Percentiles rank a stretch among this genome's conserved stretches.
These are phyloP conservation scores for Scomberomorus guttatus DNA, from an alignment of 2,797 vertebrate species.

Conservation along the genomic window DNA sequence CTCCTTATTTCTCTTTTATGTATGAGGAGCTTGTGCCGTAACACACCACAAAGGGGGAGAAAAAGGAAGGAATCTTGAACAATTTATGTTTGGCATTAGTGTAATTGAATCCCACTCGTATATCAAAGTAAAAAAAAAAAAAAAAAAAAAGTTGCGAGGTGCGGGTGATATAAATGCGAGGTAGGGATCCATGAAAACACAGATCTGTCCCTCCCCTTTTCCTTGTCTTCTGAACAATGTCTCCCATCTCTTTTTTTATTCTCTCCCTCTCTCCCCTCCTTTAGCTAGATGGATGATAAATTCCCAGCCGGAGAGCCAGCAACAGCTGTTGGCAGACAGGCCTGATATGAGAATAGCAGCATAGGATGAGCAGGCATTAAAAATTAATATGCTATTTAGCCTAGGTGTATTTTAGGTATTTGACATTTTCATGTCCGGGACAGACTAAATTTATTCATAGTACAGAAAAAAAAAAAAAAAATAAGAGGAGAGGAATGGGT, in stretches of 20 bases:
- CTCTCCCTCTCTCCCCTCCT: conserved; percentile 77
- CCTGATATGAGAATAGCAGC: conserved; percentile 92
- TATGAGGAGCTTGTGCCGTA: conserved; percentile 56
- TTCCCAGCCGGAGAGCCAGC: conserved; percentile 88
- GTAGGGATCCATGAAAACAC: conserved; percentile 79
- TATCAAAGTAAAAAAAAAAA: conserved; percentile 69
- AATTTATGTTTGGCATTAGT: conserved; percentile 86
- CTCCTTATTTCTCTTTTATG: conserved; percentile 77
- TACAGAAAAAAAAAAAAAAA: conserved; percentile 79
- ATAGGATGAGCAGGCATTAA: conserved; percentile 91
- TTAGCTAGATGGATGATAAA: conserved; percentile 89
- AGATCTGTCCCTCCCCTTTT: conserved; percentile 70
- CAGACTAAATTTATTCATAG: conserved; percentile 91
- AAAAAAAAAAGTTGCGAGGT: conserved; percentile 64
- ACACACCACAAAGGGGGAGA: conserved; percentile 13
- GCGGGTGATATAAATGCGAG: conserved; percentile 76
- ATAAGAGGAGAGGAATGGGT: conserved; percentile 66
- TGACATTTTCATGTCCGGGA: conserved; percentile 93
- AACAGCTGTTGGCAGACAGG: conserved; percentile 92
- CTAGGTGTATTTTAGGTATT: conserved; percentile 93
- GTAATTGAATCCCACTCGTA: conserved; percentile 82
- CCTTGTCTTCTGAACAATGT: conserved; percentile 80
- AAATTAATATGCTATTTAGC: conserved; percentile 93
- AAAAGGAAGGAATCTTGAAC: conserved; percentile 71
- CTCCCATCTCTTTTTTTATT: conserved; percentile 68